Conservation (phyloP, 2,888 invertebrate genomes). For the Carcina quercana region DNA sequence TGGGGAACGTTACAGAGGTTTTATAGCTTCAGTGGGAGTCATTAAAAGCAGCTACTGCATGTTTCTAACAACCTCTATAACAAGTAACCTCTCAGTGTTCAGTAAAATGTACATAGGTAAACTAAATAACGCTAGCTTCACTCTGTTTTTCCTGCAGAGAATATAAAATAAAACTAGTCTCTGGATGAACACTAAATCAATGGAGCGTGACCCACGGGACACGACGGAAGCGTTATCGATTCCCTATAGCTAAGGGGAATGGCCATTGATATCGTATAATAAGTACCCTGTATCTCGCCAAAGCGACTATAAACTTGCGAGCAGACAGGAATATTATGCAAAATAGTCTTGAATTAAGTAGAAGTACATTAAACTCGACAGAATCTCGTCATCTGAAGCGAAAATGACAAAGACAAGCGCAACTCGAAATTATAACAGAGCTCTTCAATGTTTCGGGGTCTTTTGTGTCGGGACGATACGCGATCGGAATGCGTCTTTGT, state of each 20-base stretch:
- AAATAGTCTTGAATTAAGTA: no score
- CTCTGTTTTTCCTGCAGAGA: conserved; percentile 1
- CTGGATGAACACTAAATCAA: conserved; percentile 26
- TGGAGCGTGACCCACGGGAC: conserved; percentile 42
- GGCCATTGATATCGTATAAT: conserved; percentile 18
- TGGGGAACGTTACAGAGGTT: conserved; percentile 1
- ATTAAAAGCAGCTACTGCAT: no score
- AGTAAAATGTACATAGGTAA: no score
- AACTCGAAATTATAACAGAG: conserved; percentile 19
- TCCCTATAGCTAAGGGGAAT: conserved; percentile 30
- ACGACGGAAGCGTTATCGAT: conserved; percentile 43
- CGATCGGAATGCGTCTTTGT: conserved; percentile 58
- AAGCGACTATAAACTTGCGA: not conserved
- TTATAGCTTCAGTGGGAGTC: no score
- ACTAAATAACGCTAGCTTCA: no score
- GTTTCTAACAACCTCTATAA: no score
- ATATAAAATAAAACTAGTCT: conserved; percentile 21
- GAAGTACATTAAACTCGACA: not conserved
- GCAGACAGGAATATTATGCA: not conserved
- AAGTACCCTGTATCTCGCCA: not conserved
- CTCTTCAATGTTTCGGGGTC: conserved; percentile 24
- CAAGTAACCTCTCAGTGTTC: no score
- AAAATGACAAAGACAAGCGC: conserved; percentile 11
- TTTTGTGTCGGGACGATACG: conserved; percentile 31
- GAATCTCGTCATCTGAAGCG: no score